These are phyloP conservation scores for Megaceryle maxima DNA, from an alignment of 2,113 vertebrate genomes.

Conservation along the genomic window DNA sequence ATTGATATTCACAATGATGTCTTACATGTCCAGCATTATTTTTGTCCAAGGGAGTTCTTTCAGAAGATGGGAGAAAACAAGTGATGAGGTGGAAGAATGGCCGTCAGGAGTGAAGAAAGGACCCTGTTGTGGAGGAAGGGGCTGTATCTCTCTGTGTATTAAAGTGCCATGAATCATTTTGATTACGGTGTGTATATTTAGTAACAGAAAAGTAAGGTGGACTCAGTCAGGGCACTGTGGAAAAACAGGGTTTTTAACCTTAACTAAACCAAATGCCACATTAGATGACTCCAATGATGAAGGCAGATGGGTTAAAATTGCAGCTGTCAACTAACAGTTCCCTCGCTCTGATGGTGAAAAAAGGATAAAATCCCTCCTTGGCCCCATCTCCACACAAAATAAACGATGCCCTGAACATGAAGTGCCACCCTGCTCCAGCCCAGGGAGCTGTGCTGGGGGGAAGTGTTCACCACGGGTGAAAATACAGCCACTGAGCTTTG, in stretches of 20 bases:
- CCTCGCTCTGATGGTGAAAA: neutral
- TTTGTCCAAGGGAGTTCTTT: slow-evolving; percentile 34
- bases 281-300: neutral
- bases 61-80: slow-evolving; percentile 45
- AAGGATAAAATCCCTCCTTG: neutral
- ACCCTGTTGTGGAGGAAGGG: neutral
- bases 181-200: neutral
- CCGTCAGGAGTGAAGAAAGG: neutral
- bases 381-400: neutral
- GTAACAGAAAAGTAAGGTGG: neutral
- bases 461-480: neutral
- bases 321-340: neutral
- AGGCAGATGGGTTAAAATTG: neutral
- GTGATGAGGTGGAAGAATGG: slow-evolving; percentile 19
- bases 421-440: neutral
- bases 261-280: neutral
- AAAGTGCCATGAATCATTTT: neutral
- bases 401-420: accelerated
- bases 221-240: neutral
- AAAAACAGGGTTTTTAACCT: neutral
- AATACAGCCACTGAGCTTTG: neutral
- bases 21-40: slow-evolving; percentile 40
- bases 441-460: neutral
- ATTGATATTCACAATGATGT: slow-evolving; percentile 64
- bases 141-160: neutral